Conservation (phyloP, 2,113 vertebrate species). For the Brachypodius melanocephalos region DNA sequence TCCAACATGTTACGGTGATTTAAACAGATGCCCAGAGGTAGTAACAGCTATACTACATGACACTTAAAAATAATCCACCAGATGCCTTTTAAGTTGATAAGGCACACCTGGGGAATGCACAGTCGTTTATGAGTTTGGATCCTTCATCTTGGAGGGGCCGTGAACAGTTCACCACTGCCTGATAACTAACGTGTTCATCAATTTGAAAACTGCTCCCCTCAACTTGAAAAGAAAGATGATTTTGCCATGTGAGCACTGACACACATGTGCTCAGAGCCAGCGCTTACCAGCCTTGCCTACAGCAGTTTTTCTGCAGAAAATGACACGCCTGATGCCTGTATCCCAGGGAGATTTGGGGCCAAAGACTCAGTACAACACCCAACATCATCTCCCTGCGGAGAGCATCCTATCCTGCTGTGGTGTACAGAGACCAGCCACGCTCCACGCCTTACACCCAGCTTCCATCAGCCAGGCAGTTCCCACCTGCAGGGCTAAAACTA, state of each 20-base stretch:
- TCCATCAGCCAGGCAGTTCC: neutral
- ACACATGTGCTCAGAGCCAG: neutral
- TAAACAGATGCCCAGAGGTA: neutral
- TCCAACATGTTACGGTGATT: accelerated
- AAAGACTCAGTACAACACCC: accelerated
- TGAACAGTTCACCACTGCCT: neutral
- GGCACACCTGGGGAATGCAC: neutral
- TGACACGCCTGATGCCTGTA: accelerated
- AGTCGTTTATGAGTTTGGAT: neutral
- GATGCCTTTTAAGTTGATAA: neutral
- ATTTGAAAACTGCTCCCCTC: neutral
- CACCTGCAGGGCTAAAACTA: neutral
- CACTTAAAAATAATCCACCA: neutral
- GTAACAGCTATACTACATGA: neutral
- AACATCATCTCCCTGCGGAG: neutral
- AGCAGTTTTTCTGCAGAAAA: neutral
- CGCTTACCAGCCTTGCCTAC: neutral
- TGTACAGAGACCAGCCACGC: neutral
- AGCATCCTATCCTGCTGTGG: neutral
- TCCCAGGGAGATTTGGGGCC: accelerated
- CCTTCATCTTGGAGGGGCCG: neutral
- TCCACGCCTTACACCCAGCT: neutral
- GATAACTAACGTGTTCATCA: accelerated
- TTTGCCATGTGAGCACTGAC: neutral
- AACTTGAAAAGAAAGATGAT: neutral